Conservation (phyloP, 2,113 vertebrate species). For the Prionailurus viverrinus region DNA sequence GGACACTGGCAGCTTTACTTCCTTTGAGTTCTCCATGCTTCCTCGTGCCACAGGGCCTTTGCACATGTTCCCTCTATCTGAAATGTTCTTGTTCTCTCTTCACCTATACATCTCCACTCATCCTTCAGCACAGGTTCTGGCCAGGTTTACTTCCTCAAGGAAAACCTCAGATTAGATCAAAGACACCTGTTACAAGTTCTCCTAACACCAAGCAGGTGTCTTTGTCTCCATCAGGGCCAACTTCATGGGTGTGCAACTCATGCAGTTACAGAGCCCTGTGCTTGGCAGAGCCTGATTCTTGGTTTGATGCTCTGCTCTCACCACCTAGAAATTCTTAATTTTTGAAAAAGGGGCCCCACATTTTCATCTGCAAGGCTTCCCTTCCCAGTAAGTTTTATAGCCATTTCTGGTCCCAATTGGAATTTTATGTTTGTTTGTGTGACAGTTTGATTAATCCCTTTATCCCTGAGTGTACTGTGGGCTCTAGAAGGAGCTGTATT, state of each 20-base stretch:
- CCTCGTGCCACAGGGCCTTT: background rate
- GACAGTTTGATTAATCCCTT: background rate
- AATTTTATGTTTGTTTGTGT: slow-evolving; percentile 33
- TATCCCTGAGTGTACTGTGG: background rate
- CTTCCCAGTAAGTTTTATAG: background rate
- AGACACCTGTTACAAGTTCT: background rate
- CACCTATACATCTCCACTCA: background rate
- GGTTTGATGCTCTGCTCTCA: background rate
- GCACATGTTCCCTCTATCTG: background rate
- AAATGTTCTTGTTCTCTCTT: background rate
- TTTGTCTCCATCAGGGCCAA: background rate
- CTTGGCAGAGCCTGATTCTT: background rate
- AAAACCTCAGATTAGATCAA: background rate
- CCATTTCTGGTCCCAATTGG: background rate
- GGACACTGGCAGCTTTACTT: background rate
- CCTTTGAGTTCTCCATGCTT: background rate
- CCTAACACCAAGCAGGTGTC: background rate
- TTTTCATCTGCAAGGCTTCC: background rate
- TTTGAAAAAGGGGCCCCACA: background rate
- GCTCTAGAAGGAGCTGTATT: background rate
- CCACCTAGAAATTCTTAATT: background rate
- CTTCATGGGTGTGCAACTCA: background rate
- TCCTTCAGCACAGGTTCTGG: background rate
- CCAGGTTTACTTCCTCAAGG: background rate
- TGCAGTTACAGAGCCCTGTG: background rate